Evolutionary conservation across 2,797 vertebrate species (phyloP).

Genomic region (Phoxinus dragarum): DNA sequence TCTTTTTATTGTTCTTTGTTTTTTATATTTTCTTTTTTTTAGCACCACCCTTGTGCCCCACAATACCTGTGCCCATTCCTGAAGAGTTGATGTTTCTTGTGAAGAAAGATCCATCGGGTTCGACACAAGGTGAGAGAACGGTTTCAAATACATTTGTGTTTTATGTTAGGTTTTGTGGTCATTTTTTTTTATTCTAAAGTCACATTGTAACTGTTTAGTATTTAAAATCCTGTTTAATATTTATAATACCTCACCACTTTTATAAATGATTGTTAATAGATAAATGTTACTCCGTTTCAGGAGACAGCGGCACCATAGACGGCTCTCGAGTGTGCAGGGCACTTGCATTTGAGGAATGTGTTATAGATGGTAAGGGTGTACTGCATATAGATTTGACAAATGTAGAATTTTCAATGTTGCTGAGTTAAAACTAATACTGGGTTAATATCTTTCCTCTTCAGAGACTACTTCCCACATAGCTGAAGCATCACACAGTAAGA

Average conservation of each 20-base stretch:
- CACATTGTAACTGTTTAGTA: too few species aligned
- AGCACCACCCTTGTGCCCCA: background rate
- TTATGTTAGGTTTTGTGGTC: background rate
- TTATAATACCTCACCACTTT: background rate
- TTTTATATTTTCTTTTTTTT: too few species aligned
- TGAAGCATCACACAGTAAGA: too few species aligned
- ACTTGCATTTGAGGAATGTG: conserved; percentile 1
- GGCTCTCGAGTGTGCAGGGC: background rate
- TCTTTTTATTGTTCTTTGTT: background rate
- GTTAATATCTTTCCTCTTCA: too few species aligned
- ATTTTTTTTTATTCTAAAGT: background rate
- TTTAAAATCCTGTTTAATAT: too few species aligned
- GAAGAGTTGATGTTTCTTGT: conserved; percentile 39
- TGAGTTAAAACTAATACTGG: too few species aligned
- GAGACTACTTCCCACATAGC: too few species aligned
- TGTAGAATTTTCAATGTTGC: too few species aligned
- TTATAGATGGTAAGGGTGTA: background rate
- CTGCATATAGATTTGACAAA: background rate
- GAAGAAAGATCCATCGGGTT: background rate
- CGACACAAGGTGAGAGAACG: background rate
- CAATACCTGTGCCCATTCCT: conserved; percentile 21
- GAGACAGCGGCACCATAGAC: background rate
- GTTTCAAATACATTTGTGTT: conserved; percentile 27
- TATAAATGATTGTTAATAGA: too few species aligned
- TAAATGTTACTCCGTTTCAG: background rate